Evolutionary conservation across 2,888 invertebrate species (phyloP).

Genomic region (Pterostichus niger): DNA sequence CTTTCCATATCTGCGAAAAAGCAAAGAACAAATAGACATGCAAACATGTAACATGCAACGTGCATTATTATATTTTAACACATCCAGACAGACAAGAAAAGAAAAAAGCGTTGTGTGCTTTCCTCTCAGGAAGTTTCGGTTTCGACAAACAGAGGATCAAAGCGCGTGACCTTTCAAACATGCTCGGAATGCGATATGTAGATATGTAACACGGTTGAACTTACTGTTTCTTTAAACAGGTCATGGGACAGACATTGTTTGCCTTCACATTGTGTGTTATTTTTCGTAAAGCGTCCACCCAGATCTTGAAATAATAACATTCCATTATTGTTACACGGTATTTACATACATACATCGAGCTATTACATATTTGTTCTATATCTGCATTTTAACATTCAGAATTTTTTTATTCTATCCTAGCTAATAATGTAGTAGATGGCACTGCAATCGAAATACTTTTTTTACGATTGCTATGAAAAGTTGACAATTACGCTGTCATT

Average conservation of each 20-base stretch:
- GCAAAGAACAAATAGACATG: constrained; percentile 49
- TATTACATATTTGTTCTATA: too few species aligned
- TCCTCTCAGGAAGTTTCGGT: too few species aligned
- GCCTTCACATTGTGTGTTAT: constrained; percentile 99
- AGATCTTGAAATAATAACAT: constrained; percentile 84
- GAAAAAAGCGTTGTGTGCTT: constrained; percentile 21
- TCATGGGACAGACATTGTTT: constrained; percentile 99
- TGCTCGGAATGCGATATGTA: not conserved
- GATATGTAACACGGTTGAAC: constrained; percentile 77
- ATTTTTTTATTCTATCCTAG: too few species aligned
- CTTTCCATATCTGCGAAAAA: constrained; percentile 90
- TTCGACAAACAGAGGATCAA: constrained; percentile 55
- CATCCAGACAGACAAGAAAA: constrained; percentile 47
- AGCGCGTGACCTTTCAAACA: constrained; percentile 68
- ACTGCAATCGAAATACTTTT: too few species aligned
- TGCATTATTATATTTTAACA: constrained; percentile 21
- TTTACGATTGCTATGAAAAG: too few species aligned
- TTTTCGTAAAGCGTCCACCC: constrained; percentile 96
- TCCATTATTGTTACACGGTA: too few species aligned
- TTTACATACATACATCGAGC: too few species aligned
- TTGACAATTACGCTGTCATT: too few species aligned
- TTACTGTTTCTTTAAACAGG: constrained; percentile 99
- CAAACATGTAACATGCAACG: constrained; percentile 53
- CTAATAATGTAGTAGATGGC: too few species aligned
- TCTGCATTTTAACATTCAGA: too few species aligned